Percentiles rank a stretch among this genome's conserved stretches.
Conservation (phyloP, 1,140 invertebrate genomes). For the Onthophagus taurus region DNA sequence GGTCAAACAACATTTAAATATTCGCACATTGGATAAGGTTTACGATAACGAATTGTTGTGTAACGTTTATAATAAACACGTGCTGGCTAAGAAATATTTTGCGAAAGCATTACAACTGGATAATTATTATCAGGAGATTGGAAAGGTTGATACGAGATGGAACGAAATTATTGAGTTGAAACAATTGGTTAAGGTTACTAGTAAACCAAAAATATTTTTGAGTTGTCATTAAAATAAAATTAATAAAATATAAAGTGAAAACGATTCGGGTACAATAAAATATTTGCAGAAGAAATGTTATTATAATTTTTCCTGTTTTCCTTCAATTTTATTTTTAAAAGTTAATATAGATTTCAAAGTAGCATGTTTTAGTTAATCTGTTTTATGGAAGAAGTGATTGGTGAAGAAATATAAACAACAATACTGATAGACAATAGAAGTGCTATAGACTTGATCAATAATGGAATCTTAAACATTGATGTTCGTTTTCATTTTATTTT, state of each 20-base stretch:
- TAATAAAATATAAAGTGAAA: not conserved
- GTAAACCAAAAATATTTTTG: conserved; percentile 18
- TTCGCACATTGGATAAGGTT: conserved; percentile 41
- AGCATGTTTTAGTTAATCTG: too few species aligned
- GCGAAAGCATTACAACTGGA: conserved; percentile 11
- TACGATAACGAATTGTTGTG: conserved; percentile 44
- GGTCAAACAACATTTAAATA: conserved; percentile 47
- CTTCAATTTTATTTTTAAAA: too few species aligned
- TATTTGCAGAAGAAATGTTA: too few species aligned
- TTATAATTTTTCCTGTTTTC: too few species aligned
- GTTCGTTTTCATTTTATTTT: too few species aligned
- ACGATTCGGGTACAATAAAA: not conserved
- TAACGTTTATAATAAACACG: conserved; percentile 32
- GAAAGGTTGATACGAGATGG: conserved; percentile 13
- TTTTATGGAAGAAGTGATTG: too few species aligned
- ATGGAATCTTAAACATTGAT: too few species aligned
- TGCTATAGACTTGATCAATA: too few species aligned
- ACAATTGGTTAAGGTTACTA: conserved; percentile 20
- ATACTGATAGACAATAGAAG: too few species aligned
- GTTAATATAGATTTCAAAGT: too few species aligned
- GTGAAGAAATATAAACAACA: too few species aligned
- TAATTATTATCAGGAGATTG: conserved; percentile 21
- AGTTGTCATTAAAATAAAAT: conserved; percentile 20
- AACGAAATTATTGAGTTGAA: conserved; percentile 19
- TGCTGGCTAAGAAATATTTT: conserved; percentile 30